These are phyloP conservation scores for Silvanus unidentatus DNA, from an alignment of 2,888 invertebrate genomes.

Conservation along the genomic window DNA sequence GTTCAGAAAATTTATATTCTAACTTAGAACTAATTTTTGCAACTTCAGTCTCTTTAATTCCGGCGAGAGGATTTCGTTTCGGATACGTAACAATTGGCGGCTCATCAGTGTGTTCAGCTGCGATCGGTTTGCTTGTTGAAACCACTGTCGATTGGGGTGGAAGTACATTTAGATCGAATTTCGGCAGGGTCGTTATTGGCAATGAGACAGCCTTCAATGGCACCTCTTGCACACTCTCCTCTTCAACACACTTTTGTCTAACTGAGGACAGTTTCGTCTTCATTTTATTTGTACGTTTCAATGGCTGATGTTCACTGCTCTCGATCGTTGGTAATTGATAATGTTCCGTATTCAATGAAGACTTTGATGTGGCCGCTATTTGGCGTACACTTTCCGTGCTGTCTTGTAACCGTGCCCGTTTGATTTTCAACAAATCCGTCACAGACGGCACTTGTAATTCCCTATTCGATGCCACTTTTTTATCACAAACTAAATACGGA, in stretches of 20 bases:
- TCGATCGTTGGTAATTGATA: conserved; percentile 28
- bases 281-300: conserved; percentile 46
- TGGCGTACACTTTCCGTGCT: conserved; percentile 58
- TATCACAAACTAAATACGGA: conserved; percentile 33
- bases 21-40: conserved; percentile 11
- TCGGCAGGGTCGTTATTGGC: conserved; percentile 54
- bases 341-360: conserved; percentile 36
- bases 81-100: neutral
- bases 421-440: conserved; percentile 57
- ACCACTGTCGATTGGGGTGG: too few relatives aligned
- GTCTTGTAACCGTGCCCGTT: conserved; percentile 54
- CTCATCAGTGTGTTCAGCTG: conserved; percentile 6
- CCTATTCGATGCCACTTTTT: conserved; percentile 34
- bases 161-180: conserved; percentile 50
- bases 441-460: conserved; percentile 59
- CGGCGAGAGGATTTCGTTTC: conserved; percentile 4
- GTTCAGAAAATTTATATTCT: conserved; percentile 48
- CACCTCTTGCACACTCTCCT: conserved; percentile 28
- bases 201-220: conserved; percentile 51
- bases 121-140: too few relatives aligned
- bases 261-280: conserved; percentile 40
- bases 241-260: conserved; percentile 26
- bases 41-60: conserved; percentile 17
- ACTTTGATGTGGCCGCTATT: conserved; percentile 53
- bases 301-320: conserved; percentile 30